phyloP scores from a whole-genome alignment of 2,797 vertebrate genomes.

The Semotilus atromaculatus region DNA sequence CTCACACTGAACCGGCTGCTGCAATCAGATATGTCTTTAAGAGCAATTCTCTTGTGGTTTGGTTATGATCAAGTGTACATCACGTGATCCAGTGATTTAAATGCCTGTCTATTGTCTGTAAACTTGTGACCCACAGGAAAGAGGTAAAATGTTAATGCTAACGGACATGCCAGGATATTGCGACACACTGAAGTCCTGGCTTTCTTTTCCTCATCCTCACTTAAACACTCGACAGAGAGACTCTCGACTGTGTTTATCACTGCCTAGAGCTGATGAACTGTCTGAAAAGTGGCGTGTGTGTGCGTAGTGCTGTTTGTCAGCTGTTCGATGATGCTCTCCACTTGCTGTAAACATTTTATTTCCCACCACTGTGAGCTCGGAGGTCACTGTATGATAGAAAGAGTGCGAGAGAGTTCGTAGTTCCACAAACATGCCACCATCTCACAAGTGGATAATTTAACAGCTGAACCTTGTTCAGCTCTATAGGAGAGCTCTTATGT shows the following conservation, averaged over 20 bases:
- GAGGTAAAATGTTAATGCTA: slow-evolving; percentile 20
- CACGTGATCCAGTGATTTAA: slow-evolving; percentile 14
- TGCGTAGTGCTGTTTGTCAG: slow-evolving; percentile 31
- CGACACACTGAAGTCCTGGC: slow-evolving; percentile 17
- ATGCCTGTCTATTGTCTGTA: slow-evolving; percentile 23
- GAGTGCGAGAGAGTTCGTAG: slow-evolving; percentile 23
- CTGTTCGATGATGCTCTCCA: slow-evolving; percentile 43
- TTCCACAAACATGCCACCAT: slow-evolving; percentile 39
- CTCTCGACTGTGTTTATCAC: slow-evolving; percentile 33
- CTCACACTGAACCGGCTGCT: background rate
- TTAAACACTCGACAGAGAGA: slow-evolving; percentile 30
- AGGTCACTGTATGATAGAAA: slow-evolving; percentile 40
- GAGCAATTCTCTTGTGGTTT: background rate
- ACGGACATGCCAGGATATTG: slow-evolving; percentile 39
- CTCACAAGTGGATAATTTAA: slow-evolving; percentile 49
- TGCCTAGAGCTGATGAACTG: slow-evolving; percentile 14
- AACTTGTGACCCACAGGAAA: slow-evolving; percentile 24
- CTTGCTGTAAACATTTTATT: slow-evolving; percentile 44
- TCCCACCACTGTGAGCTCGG: slow-evolving; percentile 16
- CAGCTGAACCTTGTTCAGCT: slow-evolving; percentile 34
- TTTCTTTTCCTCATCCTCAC: slow-evolving; percentile 24
- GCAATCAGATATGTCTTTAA: slow-evolving; percentile 4
- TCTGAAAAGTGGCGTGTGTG: slow-evolving; percentile 33
- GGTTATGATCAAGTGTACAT: background rate
- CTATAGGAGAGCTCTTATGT: slow-evolving; percentile 28